Evolutionary conservation across 2,888 invertebrate genomes (phyloP).

Genomic region (Rotaria macrura): DNA sequence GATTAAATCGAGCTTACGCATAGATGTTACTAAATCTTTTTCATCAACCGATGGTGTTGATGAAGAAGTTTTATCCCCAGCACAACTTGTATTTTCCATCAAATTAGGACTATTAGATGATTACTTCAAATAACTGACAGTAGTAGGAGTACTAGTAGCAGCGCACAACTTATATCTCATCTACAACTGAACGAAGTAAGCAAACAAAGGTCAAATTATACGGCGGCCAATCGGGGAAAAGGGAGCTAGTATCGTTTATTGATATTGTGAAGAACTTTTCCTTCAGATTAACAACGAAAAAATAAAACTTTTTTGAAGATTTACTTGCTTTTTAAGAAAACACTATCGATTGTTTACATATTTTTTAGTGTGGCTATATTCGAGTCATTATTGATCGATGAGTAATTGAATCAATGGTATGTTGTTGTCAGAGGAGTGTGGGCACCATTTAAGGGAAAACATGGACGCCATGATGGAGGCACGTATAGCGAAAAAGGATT

Average conservation of each 20-base stretch:
- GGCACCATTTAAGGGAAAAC: no score
- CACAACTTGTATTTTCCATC: neutral
- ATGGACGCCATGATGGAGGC: no score
- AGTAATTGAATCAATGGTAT: no score
- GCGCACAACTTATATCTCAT: neutral
- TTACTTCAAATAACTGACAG: neutral
- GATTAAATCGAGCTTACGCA: slow-evolving; percentile 16
- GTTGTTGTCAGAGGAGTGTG: no score
- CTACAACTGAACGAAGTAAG: neutral
- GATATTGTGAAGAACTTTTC: neutral
- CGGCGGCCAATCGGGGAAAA: neutral
- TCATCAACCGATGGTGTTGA: neutral
- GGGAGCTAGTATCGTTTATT: neutral
- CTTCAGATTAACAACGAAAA: no score
- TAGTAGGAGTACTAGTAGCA: neutral
- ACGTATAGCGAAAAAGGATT: no score
- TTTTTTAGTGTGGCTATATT: no score
- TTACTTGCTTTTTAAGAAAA: no score
- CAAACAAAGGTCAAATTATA: neutral
- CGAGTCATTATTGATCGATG: no score
- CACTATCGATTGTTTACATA: no score
- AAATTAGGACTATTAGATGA: neutral
- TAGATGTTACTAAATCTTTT: neutral
- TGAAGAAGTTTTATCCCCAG: neutral
- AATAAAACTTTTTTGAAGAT: no score